Base-by-base conservation (phyloP, 2,797 vertebrate genomes). In the Paedocypris micromegethes region DNA sequence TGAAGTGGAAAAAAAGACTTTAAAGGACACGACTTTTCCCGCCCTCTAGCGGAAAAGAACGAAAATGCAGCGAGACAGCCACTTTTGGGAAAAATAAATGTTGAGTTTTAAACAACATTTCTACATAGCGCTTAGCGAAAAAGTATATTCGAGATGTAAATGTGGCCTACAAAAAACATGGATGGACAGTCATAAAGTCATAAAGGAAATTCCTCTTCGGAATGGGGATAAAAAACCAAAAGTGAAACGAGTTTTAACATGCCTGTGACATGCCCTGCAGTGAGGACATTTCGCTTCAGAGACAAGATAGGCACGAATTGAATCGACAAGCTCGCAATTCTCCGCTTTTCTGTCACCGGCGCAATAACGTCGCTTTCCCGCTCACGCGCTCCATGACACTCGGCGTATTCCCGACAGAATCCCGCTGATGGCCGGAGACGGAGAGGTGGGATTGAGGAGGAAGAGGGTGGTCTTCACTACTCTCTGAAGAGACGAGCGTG, bases 391-490 rank as follows among this genome's bases (percentile, higher is more conserved):
- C 4, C n/a, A 9, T n/a, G n/a, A 5, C 23, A 9, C n/a, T n/a
- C 58, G 43, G 45, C 43, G 56, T 7, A 9, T 9, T 54, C 37
- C 42, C 54, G 8, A 58, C 2, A 5, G 9, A 68, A 57, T 48
- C 68, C 47, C 46, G 52, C 5, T 37, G 45, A 49, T 8, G 6
- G 4, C 40, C 4, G 57, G 43, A 51, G 57, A 3, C 50, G 45
- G 5, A 8, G 46, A 45, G 68, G 8, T 64, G 41, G 4, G 4
- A 63, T 51, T 9, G 6, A 9, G 23, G 57, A 44, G 60, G 68
- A 70, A 70, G 47, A 57, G 53, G 60, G 68, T 64, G 68, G 68
- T 44, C 68, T 64, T 61, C 58, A 51, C 37, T 40, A 42, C 4
- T 5, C 46, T 57, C 41, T 23, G n/a, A 67, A 57, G 47, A 44